Evolutionary conservation across 2,113 vertebrate species (phyloP), one percentile per base, ranked within the genome.

Genomic region (Paramormyrops kingsleyae): DNA sequence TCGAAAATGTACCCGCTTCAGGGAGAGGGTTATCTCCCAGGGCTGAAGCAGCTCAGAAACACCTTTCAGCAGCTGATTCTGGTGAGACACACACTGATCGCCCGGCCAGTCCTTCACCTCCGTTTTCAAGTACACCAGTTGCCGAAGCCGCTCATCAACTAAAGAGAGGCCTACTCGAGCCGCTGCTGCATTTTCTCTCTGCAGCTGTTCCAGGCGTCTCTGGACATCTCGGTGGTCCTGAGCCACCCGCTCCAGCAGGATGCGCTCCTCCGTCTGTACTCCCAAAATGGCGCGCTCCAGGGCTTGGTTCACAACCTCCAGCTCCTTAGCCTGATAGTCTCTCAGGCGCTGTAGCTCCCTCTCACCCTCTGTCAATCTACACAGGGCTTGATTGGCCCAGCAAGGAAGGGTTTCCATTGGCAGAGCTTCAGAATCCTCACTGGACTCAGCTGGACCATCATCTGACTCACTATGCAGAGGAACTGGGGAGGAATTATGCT

Each of bases 1-100:
- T 88, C 95, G 95, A 86, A 96, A 97, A 88, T 90, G 92, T 0
- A 96, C 96, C 90, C 94, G 95, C 89, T 95, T 96, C 4, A 96
- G 88, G 8, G 93, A 92, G 77, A 97, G 90, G 2, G 94, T 94
- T 31, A 97, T 93, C 87, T 95, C 94, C 93, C 93, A 95, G 4
- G 95, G 92, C 56, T 95, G 94, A 21, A 96, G 90, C 50, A 96
- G 93, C 39, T 96, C 94, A 1, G 93, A 62, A 2, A 95, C 91
- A 62, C 56, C 56, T 35, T 93, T 94, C 56, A 93, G 94, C 50
- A 96, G 90, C 9, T 91, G 87, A 53, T 89, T 92, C 35, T 91
- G 91, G 74, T 92, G 92, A 47, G 89, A 74, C 5, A 88, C 91
- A 53, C 70, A 84, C 74, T 92, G 91, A 50, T 62, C 90, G 0